phyloP scores from a whole-genome alignment of 1,140 invertebrate genomes.

The Hypsibius dujardini region DNA sequence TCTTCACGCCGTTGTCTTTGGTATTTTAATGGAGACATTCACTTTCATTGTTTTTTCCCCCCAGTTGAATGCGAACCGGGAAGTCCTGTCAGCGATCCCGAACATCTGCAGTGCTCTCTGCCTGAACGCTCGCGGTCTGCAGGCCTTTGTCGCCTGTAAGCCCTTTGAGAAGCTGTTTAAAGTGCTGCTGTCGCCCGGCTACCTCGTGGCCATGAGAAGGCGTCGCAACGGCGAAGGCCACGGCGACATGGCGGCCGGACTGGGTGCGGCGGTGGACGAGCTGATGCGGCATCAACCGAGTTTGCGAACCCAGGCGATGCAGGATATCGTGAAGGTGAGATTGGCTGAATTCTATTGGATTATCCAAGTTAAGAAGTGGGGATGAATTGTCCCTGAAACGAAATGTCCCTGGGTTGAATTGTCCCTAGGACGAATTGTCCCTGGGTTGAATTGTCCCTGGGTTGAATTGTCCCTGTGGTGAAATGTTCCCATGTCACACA shows the following conservation, averaged over 20 bases:
- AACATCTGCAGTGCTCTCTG: constrained; percentile 80
- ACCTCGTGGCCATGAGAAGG: constrained; percentile 65
- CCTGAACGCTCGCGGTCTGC: constrained; percentile 60
- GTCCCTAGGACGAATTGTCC: too few relatives aligned
- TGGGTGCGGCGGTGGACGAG: constrained; percentile 82
- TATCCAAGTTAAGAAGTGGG: neutral
- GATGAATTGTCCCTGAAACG: too few relatives aligned
- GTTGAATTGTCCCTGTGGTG: too few relatives aligned
- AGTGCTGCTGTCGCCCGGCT: constrained; percentile 60
- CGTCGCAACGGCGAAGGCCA: constrained; percentile 59
- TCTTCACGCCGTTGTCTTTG: neutral
- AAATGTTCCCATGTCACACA: too few relatives aligned
- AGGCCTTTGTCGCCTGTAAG: constrained; percentile 57
- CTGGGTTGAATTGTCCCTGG: too few relatives aligned
- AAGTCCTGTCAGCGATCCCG: constrained; percentile 68
- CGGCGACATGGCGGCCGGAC: constrained; percentile 69
- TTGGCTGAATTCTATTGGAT: constrained; percentile 9
- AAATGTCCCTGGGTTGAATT: too few relatives aligned
- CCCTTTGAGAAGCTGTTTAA: constrained; percentile 70
- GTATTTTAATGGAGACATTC: constrained; percentile 13
- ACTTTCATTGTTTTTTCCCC: constrained; percentile 20
- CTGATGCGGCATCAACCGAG: constrained; percentile 77
- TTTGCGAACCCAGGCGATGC: constrained; percentile 55
- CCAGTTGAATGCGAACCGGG: constrained; percentile 62
- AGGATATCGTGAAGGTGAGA: constrained; percentile 55